Percentiles rank a stretch among this genome's conserved stretches.
phyloP scores from a whole-genome alignment of 2,113 vertebrate genomes.

The Melanerpes aurifrons region DNA sequence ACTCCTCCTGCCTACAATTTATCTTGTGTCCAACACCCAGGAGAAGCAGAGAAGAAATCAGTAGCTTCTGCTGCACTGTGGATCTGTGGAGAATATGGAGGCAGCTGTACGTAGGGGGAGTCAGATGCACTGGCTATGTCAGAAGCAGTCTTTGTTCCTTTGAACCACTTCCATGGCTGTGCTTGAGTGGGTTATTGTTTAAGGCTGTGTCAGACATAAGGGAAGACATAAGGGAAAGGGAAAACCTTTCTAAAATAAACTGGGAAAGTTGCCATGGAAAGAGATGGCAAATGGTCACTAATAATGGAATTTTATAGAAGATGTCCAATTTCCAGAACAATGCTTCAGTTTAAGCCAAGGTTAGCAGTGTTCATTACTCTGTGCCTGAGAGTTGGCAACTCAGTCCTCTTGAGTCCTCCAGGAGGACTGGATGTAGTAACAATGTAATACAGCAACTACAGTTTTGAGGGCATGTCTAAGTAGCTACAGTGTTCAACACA shows the following conservation, averaged over 20 bases:
- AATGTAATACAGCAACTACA: not conserved
- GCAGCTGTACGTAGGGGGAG: not conserved
- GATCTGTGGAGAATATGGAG: not conserved
- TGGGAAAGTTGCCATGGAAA: not conserved
- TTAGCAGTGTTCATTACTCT: slow-evolving; percentile 16
- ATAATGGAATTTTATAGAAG: slow-evolving; percentile 28
- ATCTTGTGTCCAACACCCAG: not conserved
- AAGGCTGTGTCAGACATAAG: not conserved
- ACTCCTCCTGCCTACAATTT: not conserved
- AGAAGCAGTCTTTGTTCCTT: slow-evolving; percentile 51
- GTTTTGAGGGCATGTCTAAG: not conserved
- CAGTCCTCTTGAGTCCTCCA: not conserved
- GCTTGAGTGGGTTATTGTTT: slow-evolving; percentile 37
- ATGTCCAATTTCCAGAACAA: slow-evolving; percentile 26
- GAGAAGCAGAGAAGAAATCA: not conserved
- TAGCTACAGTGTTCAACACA: fast-evolving
- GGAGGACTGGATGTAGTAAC: not conserved
- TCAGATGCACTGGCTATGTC: slow-evolving; percentile 1
- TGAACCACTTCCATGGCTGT: not conserved
- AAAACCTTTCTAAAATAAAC: not conserved
- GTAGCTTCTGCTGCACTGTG: not conserved
- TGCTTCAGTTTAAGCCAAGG: slow-evolving; percentile 11
- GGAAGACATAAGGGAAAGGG: slow-evolving; percentile 15
- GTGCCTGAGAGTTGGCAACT: not conserved
- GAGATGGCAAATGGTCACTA: slow-evolving; percentile 25